phyloP scores from a whole-genome alignment of 2,888 invertebrate species.

The Hybos culiciformis region DNA sequence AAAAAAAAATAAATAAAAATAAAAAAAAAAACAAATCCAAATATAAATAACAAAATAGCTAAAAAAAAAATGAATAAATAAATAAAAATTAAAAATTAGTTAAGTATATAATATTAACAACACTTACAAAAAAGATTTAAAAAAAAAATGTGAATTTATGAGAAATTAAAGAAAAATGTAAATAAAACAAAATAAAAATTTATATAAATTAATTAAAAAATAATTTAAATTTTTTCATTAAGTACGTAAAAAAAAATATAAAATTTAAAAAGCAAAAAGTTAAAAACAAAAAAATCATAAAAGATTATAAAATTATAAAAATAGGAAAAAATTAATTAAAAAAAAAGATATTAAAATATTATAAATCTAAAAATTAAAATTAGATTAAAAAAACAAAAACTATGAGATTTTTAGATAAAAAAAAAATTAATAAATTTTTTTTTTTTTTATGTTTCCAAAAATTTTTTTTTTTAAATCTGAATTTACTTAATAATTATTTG shows the following conservation, averaged over 20 bases:
- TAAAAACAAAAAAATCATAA: slow-evolving; percentile 2
- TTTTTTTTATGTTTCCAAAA: neutral
- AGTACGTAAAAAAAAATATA: neutral
- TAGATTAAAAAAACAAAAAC: no score
- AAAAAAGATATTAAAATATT: no score
- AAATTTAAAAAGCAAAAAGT: neutral
- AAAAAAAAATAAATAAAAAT: no score
- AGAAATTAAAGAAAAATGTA: neutral
- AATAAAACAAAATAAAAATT: slow-evolving; percentile 1
- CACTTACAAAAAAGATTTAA: slow-evolving; percentile 6
- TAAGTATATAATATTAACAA: slow-evolving; percentile 2
- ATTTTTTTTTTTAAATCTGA: neutral
- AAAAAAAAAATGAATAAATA: no score
- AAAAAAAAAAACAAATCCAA: no score
- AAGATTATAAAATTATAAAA: neutral
- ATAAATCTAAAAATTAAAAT: no score
- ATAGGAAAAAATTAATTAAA: neutral
- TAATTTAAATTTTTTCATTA: neutral
- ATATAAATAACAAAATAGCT: no score
- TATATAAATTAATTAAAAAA: neutral
- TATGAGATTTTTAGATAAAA: no score
- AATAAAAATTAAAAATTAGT: no score
- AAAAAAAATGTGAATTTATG: slow-evolving; percentile 8
- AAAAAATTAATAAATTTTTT: neutral
- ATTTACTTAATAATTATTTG: neutral